These are phyloP conservation scores for Corydoras maculifer DNA, from an alignment of 2,113 vertebrate genomes.

Conservation along the genomic window DNA sequence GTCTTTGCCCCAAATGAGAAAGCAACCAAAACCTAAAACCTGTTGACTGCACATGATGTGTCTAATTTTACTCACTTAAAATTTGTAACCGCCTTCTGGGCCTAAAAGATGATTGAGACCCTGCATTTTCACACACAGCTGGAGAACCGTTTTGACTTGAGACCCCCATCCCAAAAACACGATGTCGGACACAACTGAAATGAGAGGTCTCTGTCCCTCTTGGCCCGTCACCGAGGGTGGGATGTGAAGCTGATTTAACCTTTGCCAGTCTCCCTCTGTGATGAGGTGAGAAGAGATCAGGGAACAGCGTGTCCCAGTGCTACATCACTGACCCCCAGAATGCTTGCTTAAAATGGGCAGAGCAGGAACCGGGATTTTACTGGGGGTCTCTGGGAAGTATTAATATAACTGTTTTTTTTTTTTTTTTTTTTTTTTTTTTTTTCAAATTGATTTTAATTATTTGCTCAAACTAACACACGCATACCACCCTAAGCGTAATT, in stretches of 20 bases:
- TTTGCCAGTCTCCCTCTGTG: slow-evolving; percentile 86
- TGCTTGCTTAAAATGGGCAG: slow-evolving; percentile 78
- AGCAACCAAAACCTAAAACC: slow-evolving; percentile 17
- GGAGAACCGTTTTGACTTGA: too few relatives aligned
- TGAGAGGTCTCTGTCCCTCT: slow-evolving; percentile 6
- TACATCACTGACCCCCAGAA: slow-evolving; percentile 85
- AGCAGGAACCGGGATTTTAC: slow-evolving; percentile 82
- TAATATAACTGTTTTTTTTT: slow-evolving; percentile 77
- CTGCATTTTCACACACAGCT: too few relatives aligned
- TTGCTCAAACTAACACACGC: slow-evolving; percentile 70
- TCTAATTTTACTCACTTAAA: background rate
- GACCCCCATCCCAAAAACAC: too few relatives aligned
- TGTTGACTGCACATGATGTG: slow-evolving; percentile 14
- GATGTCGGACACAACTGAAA: too few relatives aligned
- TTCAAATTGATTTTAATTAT: slow-evolving; percentile 22
- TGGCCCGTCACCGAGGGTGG: slow-evolving; percentile 50
- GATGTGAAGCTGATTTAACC: slow-evolving; percentile 89
- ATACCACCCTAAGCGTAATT: slow-evolving; percentile 78
- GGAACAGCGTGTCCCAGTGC: slow-evolving; percentile 82
- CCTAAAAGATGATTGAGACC: too few relatives aligned
- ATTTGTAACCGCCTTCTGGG: background rate
- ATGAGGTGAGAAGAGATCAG: slow-evolving; percentile 88
- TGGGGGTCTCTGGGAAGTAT: slow-evolving; percentile 69
- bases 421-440: slow-evolving; percentile 43
- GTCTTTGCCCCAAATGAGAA: slow-evolving; percentile 1